Percentiles rank a stretch among this genome's conserved stretches.
These are phyloP conservation scores for Luidia sarsii DNA, from an alignment of 53 echinoderm and acorn worm genomes.

Conservation along the genomic window DNA sequence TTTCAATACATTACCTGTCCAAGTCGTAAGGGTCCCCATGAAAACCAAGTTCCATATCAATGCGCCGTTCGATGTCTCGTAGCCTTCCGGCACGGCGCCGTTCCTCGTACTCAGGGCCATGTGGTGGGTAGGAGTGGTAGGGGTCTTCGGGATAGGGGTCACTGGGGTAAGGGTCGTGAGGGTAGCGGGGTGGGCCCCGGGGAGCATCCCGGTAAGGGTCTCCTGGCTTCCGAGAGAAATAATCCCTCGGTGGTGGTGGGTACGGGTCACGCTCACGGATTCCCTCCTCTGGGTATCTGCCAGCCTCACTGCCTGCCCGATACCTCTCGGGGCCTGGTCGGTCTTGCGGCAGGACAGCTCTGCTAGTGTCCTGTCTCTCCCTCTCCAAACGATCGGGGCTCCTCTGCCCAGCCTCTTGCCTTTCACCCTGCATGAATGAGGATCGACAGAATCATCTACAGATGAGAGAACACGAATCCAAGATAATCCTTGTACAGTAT, in stretches of 20 bases:
- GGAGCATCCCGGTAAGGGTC: background rate
- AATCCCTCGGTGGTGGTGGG: background rate
- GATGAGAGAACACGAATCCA: too few species aligned
- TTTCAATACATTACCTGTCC: slow-evolving; percentile 1
- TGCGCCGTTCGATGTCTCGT: slow-evolving; percentile 30
- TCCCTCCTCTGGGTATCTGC: slow-evolving; percentile 32
- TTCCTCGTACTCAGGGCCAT: slow-evolving; percentile 16
- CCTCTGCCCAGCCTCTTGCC: background rate
- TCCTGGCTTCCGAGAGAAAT: background rate
- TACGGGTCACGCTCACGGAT: too few species aligned
- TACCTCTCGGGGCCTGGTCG: slow-evolving; percentile 11
- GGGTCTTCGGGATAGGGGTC: slow-evolving; percentile 21
- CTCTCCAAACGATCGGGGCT: slow-evolving; percentile 6
- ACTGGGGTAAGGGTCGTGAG: slow-evolving; percentile 20
- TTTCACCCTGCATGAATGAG: slow-evolving; percentile 31
- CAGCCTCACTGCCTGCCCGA: background rate
- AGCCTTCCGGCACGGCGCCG: slow-evolving; percentile 12
- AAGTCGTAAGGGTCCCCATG: slow-evolving; percentile 7
- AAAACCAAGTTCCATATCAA: slow-evolving; percentile 49
- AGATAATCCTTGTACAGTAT: too few species aligned
- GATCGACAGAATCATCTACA: too few species aligned
- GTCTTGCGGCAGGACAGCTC: background rate
- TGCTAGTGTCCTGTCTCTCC: slow-evolving; percentile 3
- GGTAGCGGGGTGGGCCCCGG: background rate
- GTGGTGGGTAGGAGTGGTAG: background rate